Evolutionary conservation across 2,888 invertebrate species (phyloP), one percentile per base, ranked within the genome.

Genomic region (Dioctria rufipes): DNA sequence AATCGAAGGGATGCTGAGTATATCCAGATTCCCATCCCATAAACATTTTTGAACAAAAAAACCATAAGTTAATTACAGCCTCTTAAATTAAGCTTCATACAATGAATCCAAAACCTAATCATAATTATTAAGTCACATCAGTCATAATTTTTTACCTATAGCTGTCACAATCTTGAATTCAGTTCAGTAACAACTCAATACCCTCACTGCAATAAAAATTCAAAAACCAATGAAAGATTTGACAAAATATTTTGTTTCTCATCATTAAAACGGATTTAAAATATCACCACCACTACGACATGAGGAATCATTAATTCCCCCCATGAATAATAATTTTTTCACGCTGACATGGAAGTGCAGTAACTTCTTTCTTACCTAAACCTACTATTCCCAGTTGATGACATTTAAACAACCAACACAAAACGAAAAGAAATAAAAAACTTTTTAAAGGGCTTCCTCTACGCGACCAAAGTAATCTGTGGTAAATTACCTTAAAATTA

Each of bases 401-500:
- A 54, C 54, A 54, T n/a, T 54, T n/a, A 25, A 25, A 25, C 25
- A 25, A 25, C 25, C 25, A 25, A 54, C 11, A 54, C 54, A 54
- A 54, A 54, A 54, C 2, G 25, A 25, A 25, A 25, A 25, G 25
- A 25, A 25, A 25, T 25, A 25, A 54, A 54, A 54, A 54, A 54
- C 3, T 4, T n/a, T 11, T 11, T 2, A 46, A 54, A 3, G 54
- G 54, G 69, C 49, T 51, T 51, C 39, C 51, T 51, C 69, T 51
- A 51, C 46, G 13, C 8, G 25, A 13, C 51, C 58, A 60, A 73
- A 73, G 58, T 42, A 73, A 73, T 54, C 73, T 73, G 73, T 51
- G 73, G 54, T 73, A 73, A 73, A 73, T 73, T 73, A 73, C 73
- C 73, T 73, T 73, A 42, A 73, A 73, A 73, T 73, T 73, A 51